Evolutionary conservation across 2,888 invertebrate genomes (phyloP).

Genomic region (Melanotus villosus): DNA sequence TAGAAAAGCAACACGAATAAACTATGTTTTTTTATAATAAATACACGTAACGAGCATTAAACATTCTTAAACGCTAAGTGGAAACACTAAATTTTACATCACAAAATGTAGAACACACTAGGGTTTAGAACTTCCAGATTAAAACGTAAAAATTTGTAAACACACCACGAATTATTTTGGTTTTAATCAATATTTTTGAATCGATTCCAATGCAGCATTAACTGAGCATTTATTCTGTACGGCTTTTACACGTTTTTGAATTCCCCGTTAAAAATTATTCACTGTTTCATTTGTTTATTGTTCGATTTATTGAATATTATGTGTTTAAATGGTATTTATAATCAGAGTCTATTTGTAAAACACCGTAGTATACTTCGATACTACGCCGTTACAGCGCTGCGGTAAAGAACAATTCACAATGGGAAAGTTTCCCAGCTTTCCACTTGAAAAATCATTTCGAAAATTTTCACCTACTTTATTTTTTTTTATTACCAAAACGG

Average conservation of each 20-base stretch:
- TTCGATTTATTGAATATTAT: constrained; percentile 40
- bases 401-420: constrained; percentile 56
- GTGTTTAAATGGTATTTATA: constrained; percentile 50
- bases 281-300: constrained; percentile 37
- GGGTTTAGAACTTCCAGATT: constrained; percentile 53
- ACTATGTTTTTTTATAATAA: constrained; percentile 35
- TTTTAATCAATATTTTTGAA: constrained; percentile 64
- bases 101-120: constrained; percentile 65
- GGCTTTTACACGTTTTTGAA: background rate
- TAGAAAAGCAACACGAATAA: constrained; percentile 38
- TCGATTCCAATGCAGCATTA: constrained; percentile 56
- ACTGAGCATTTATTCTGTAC: constrained; percentile 24
- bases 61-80: constrained; percentile 31
- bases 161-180: constrained; percentile 45
- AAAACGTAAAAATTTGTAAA: constrained; percentile 46
- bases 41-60: constrained; percentile 36
- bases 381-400: constrained; percentile 60
- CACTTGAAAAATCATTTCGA: background rate
- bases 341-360: constrained; percentile 59
- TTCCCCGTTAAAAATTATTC: constrained; percentile 22
- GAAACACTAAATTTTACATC: constrained; percentile 59
- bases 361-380: constrained; percentile 59
- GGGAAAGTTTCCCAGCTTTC: constrained; percentile 30
- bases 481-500: background rate
- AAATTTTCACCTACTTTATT: background rate